phyloP scores from a whole-genome alignment of 2,113 vertebrate species.

The Rhea americana region DNA sequence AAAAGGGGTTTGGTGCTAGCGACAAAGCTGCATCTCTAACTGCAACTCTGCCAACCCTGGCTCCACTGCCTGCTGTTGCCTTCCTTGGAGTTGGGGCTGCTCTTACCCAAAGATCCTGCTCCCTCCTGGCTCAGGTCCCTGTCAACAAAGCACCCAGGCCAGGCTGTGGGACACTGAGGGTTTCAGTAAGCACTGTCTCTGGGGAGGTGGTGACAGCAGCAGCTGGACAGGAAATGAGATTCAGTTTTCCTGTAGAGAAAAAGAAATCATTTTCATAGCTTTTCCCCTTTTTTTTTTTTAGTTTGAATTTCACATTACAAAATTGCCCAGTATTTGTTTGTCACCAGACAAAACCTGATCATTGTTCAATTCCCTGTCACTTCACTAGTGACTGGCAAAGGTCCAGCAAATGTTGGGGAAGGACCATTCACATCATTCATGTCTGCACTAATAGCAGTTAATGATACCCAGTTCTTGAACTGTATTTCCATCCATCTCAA shows the following conservation, averaged over 20 bases:
- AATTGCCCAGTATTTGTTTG: not conserved
- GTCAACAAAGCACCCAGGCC: not conserved
- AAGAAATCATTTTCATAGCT: not conserved
- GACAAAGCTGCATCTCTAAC: rapidly evolving
- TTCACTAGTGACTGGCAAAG: too few species aligned
- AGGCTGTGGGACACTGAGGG: too few species aligned
- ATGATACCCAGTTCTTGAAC: not conserved
- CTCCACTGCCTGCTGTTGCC: too few species aligned
- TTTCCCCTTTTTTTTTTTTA: not conserved
- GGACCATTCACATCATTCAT: rapidly evolving
- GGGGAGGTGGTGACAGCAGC: not conserved
- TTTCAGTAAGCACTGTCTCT: not conserved
- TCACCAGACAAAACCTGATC: rapidly evolving
- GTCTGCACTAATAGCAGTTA: not conserved
- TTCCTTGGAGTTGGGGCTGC: too few species aligned
- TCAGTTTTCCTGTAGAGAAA: not conserved
- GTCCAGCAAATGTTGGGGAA: too few species aligned
- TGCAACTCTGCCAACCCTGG: too few species aligned
- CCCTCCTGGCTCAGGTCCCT: not conserved
- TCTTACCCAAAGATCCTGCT: too few species aligned
- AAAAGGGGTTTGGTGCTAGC: not conserved
- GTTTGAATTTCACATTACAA: not conserved
- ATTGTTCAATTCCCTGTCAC: rapidly evolving
- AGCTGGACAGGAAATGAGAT: not conserved
- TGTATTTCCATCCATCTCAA: not conserved